A percentile compares a stretch with the other conserved stretches of the same genome.
Conservation (phyloP, 2,113 vertebrate species). For the Campylorhamphus procurvoides region DNA sequence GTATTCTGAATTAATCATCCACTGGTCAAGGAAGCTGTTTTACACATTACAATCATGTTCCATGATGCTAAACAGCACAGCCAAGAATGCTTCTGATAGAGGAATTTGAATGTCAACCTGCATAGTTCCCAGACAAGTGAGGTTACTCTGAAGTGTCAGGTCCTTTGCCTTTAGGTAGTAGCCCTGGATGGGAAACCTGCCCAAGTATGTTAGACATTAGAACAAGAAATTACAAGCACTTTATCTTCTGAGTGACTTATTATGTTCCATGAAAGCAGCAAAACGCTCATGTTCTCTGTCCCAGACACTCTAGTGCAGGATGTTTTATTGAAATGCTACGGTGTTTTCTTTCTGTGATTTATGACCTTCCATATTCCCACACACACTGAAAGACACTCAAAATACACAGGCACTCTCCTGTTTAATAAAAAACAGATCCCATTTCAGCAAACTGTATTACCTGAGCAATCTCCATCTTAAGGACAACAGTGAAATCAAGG, state of each 20-base stretch:
- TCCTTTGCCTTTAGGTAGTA: neutral
- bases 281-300: conserved; percentile 50
- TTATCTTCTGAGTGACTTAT: conserved; percentile 37
- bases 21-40: neutral
- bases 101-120: neutral
- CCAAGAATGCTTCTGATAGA: neutral
- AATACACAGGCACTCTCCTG: neutral
- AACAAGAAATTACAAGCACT: conserved; percentile 35
- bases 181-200: neutral
- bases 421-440: conserved; percentile 29
- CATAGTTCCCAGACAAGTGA: neutral
- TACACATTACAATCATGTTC: neutral
- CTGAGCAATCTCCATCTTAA: conserved; percentile 3
- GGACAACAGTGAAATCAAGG: neutral
- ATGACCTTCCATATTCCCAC: conserved; percentile 13
- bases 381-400: neutral
- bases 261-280: neutral
- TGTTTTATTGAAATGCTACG: neutral
- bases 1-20: neutral
- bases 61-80: neutral
- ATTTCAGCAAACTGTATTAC: conserved; percentile 11
- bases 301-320: conserved; percentile 32
- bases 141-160: neutral
- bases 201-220: neutral
- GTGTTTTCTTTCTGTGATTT: conserved; percentile 41